These are phyloP conservation scores for Drosophila fungiperda DNA, from an alignment of 2,888 invertebrate species.

Conservation along the genomic window DNA sequence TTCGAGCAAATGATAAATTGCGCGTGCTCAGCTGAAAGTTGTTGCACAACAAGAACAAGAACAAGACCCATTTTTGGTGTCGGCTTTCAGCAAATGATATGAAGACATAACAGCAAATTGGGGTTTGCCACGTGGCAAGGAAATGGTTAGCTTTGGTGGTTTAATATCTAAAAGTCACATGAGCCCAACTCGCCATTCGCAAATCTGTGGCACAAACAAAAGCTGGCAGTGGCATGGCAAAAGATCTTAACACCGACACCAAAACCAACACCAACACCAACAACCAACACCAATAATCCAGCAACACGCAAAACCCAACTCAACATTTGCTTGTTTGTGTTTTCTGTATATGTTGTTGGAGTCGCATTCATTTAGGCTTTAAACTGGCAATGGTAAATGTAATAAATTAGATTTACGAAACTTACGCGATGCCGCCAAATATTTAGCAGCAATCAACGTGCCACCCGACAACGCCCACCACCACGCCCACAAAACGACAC, in stretches of 20 bases:
- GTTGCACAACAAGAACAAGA: slow-evolving; percentile 3
- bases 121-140: slow-evolving; percentile 29
- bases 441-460: slow-evolving; percentile 76
- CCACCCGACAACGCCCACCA: slow-evolving; percentile 18
- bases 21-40: slow-evolving; percentile 29
- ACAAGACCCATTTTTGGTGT: slow-evolving; percentile 14
- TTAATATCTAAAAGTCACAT: slow-evolving; percentile 46
- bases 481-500: slow-evolving; percentile 27
- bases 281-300: slow-evolving; percentile 48
- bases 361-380: slow-evolving; percentile 60
- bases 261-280: slow-evolving; percentile 2
- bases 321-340: slow-evolving; percentile 32
- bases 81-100: slow-evolving; percentile 62
- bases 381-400: slow-evolving; percentile 63
- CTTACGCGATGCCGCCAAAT: slow-evolving; percentile 69
- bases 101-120: slow-evolving; percentile 73
- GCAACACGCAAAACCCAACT: slow-evolving; percentile 26
- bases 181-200: slow-evolving; percentile 46
- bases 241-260: slow-evolving; percentile 62
- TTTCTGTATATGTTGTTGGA: slow-evolving; percentile 32
- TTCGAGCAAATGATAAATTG: slow-evolving; percentile 54
- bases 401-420: slow-evolving; percentile 78
- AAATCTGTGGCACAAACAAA: slow-evolving; percentile 57
- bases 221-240: slow-evolving; percentile 46
- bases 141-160: not conserved